Evolutionary conservation across 2,797 vertebrate genomes (phyloP), one percentile per base, ranked within the genome.

Genomic region (Pseudotriccus pelzelni): DNA sequence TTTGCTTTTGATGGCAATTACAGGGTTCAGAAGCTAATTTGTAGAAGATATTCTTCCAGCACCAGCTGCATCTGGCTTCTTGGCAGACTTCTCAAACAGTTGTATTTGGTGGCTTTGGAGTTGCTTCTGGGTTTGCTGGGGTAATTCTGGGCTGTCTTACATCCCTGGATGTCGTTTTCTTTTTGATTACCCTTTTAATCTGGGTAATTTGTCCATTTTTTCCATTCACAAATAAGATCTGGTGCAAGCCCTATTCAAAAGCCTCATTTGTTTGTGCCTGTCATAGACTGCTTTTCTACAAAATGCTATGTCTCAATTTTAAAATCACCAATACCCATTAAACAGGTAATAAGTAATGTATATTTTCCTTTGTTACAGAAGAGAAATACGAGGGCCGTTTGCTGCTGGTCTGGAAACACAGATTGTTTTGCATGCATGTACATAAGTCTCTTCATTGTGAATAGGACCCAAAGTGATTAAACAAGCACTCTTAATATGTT

Each of bases 401-500:
- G 89, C 95, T 90, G 64, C 90, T 93, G 87, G 84, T 85, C 94
- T 96, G 94, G 95, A 97, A 97, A 96, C 84, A 87, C 62, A 86
- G 87, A 92, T 97, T 97, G 95, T 95, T 98, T 97, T 97, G 96
- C 97, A 97, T 97, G 96, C 97, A 93, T 92, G 94, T 97, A 97
- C 96, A 73, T 97, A 96, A 96, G 97, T 97, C 96, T 97, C 94
- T 97, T 97, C 94, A 64, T 95, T 95, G 94, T 91, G 93, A 97
- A 91, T 97, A 97, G 92, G 94, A 97, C 96, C 97, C 97, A 96
- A 97, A 97, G 96, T 98, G 98, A 98, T 98, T 97, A 98, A 98
- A 98, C 97, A 98, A 98, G 97, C 97, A 97, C 95, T 97, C 97
- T 98, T 98, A 98, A 98, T 98, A 98, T 98, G 98, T 98, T 98